Conservation (phyloP, 2,888 invertebrate species). For the Aleiodes leptofemur region DNA sequence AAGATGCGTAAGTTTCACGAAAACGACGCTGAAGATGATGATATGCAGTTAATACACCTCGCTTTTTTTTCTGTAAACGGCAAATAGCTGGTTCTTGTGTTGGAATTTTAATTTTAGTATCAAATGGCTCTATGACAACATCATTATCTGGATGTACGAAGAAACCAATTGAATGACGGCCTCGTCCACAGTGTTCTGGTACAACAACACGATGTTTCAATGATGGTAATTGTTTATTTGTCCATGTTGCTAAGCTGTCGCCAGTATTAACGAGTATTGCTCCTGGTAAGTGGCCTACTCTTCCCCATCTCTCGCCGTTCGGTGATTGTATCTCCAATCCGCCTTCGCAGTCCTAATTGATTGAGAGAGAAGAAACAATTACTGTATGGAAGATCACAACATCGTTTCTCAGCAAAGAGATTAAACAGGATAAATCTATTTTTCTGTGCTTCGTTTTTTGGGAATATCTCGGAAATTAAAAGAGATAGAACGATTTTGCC, state of each 20-base stretch:
- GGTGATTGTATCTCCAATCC: constrained; percentile 84
- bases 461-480: background rate
- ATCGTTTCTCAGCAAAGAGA: no score
- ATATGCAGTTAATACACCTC: constrained; percentile 82
- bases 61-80: constrained; percentile 75
- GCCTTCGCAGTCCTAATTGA: constrained; percentile 82
- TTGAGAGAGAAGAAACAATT: no score
- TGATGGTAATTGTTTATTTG: constrained; percentile 82
- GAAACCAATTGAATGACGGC: constrained; percentile 86
- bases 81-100: constrained; percentile 72
- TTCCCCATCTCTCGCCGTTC: constrained; percentile 83
- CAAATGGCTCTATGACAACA: constrained; percentile 77
- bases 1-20: constrained; percentile 82
- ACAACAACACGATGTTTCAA: constrained; percentile 85
- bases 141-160: constrained; percentile 85
- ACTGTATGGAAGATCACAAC: no score
- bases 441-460: background rate
- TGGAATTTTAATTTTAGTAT: constrained; percentile 72
- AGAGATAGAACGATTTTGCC: background rate
- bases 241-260: constrained; percentile 86
- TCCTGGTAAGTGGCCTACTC: constrained; percentile 85
- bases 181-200: constrained; percentile 81
- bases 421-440: no score
- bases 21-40: constrained; percentile 84
- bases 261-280: constrained; percentile 87